Conservation (phyloP, 2,888 invertebrate genomes). For the Diarsia dahlii region DNA sequence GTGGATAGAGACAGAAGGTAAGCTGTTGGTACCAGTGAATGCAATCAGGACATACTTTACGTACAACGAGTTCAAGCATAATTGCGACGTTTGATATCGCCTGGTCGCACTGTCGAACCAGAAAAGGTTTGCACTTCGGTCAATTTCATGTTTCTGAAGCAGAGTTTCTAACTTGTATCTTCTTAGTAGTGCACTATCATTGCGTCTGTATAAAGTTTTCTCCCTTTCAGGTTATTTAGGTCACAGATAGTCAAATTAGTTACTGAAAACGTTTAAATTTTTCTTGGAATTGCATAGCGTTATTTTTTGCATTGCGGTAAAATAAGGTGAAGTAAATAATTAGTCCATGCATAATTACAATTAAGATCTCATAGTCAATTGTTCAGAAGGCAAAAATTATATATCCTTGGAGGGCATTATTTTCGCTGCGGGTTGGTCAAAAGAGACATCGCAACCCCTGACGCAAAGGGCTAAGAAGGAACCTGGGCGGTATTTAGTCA, state of each 20-base stretch:
- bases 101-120: not conserved
- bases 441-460: too few species aligned
- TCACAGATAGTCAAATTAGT: not conserved
- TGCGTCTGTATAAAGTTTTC: not conserved
- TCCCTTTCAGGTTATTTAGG: not conserved
- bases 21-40: too few species aligned
- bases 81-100: not conserved
- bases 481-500: too few species aligned
- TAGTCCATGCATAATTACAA: not conserved
- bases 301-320: not conserved
- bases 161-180: not conserved
- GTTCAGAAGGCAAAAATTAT: too few species aligned
- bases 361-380: too few species aligned
- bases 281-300: not conserved
- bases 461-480: too few species aligned
- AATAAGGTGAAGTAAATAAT: not conserved
- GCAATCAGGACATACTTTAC: too few species aligned
- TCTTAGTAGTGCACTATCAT: not conserved
- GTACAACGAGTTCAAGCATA: not conserved
- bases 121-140: not conserved
- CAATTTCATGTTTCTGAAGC: not conserved
- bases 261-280: not conserved
- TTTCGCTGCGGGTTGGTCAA: too few species aligned
- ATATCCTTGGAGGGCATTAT: too few species aligned
- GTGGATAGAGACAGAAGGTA: not conserved